phyloP scores from a whole-genome alignment of 2,797 vertebrate genomes.

The Pseudochaenichthys georgianus region DNA sequence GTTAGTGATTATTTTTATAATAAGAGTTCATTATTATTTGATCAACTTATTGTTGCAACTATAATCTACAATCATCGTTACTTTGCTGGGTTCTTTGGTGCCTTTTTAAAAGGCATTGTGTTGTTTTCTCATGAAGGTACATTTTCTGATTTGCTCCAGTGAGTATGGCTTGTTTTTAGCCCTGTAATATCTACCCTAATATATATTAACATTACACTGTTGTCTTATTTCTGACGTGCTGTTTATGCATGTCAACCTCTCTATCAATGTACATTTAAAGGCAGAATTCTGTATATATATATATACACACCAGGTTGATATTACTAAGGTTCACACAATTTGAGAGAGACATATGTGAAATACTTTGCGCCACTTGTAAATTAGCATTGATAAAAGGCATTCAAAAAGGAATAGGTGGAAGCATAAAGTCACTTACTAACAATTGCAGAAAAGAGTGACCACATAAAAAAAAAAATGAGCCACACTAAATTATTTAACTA shows the following conservation, averaged over 20 bases:
- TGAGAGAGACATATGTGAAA: neutral
- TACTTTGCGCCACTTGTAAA: neutral
- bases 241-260: neutral
- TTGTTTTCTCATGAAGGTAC: neutral
- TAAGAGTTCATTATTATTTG: too few species aligned
- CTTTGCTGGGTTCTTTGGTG: too few species aligned
- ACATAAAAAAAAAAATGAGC: neutral
- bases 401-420: neutral
- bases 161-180: neutral
- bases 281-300: neutral
- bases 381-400: neutral
- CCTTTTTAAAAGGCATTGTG: too few species aligned
- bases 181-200: neutral
- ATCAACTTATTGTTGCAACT: too few species aligned
- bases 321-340: neutral
- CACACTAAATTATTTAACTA: slow-evolving; percentile 23
- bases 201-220: neutral
- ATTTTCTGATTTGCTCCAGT: neutral
- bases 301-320: neutral
- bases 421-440: neutral
- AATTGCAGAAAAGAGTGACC: neutral
- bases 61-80: too few species aligned
- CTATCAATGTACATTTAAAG: neutral
- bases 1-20: too few species aligned
- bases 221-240: neutral